A percentile compares a stretch with the other conserved stretches of the same genome.
These are phyloP conservation scores for Enteromius afrohamiltoni DNA, from an alignment of 2,797 vertebrate genomes.

Conservation along the genomic window DNA sequence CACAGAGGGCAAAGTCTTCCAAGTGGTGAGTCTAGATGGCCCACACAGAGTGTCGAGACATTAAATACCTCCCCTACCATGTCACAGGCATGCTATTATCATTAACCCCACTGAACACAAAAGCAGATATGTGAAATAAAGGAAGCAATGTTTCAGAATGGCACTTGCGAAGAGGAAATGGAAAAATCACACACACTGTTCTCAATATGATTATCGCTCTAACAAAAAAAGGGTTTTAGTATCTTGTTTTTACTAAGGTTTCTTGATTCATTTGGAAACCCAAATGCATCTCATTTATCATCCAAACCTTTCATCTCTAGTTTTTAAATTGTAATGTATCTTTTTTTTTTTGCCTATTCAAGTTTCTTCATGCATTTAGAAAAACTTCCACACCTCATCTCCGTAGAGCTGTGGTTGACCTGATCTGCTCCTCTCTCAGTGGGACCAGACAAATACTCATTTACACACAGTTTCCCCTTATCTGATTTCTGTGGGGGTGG, in stretches of 20 bases:
- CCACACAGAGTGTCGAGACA: constrained; percentile 6
- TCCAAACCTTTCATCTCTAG: neutral
- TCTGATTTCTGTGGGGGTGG: constrained; percentile 3
- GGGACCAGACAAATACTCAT: constrained; percentile 56
- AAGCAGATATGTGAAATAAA: constrained; percentile 55
- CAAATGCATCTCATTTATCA: neutral
- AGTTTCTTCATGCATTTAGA: neutral
- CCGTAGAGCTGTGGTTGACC: constrained; percentile 7
- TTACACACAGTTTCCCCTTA: constrained; percentile 36
- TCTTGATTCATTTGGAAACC: neutral
- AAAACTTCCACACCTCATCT: constrained; percentile 15
- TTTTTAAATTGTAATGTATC: neutral
- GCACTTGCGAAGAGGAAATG: constrained; percentile 67
- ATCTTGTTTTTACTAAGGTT: neutral
- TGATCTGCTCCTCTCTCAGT: constrained; percentile 27
- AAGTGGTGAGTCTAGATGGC: constrained; percentile 86
- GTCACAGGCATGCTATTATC: constrained; percentile 66
- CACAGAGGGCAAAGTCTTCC: constrained; percentile 84
- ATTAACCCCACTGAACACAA: constrained; percentile 63
- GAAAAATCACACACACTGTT: constrained; percentile 61
- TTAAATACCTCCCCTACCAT: constrained; percentile 31
- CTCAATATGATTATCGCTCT: constrained; percentile 60
- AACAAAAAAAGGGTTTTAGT: neutral
- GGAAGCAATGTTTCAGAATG: constrained; percentile 59
- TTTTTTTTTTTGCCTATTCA: neutral